Percentiles rank a stretch among this genome's conserved stretches.
Conservation (phyloP, 2,888 invertebrate species). For the Xanthia togata region DNA sequence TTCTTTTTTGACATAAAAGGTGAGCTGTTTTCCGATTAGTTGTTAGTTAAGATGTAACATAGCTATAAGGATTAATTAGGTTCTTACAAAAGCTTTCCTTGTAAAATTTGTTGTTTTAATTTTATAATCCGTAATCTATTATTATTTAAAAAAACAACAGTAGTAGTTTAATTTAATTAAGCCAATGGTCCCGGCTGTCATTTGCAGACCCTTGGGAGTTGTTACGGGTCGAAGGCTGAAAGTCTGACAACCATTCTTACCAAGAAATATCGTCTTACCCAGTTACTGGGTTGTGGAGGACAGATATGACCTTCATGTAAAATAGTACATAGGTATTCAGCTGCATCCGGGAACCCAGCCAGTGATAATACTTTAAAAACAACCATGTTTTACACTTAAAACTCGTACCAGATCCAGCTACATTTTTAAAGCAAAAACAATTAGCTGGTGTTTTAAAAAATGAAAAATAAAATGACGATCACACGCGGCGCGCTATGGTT, state of each 20-base stretch:
- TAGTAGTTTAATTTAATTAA: too few relatives aligned
- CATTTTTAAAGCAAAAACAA: constrained; percentile 29
- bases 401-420: background rate
- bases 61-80: background rate
- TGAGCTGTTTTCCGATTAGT: constrained; percentile 32
- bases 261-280: too few relatives aligned
- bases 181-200: too few relatives aligned
- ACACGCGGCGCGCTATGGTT: constrained; percentile 45
- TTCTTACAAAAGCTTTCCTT: background rate
- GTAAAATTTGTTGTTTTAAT: background rate
- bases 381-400: background rate
- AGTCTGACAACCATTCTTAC: too few relatives aligned
- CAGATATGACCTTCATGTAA: too few relatives aligned
- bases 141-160: background rate
- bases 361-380: background rate
- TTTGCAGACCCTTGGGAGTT: too few relatives aligned
- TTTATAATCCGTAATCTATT: background rate
- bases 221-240: too few relatives aligned
- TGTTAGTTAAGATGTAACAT: background rate
- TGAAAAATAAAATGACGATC: constrained; percentile 34
- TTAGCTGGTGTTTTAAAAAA: constrained; percentile 19
- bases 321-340: too few relatives aligned
- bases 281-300: too few relatives aligned
- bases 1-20: constrained; percentile 38
- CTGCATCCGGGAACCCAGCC: too few relatives aligned